Evolutionary conservation across 2,888 invertebrate genomes (phyloP).

Genomic region (Orthonychiurus folsomi): DNA sequence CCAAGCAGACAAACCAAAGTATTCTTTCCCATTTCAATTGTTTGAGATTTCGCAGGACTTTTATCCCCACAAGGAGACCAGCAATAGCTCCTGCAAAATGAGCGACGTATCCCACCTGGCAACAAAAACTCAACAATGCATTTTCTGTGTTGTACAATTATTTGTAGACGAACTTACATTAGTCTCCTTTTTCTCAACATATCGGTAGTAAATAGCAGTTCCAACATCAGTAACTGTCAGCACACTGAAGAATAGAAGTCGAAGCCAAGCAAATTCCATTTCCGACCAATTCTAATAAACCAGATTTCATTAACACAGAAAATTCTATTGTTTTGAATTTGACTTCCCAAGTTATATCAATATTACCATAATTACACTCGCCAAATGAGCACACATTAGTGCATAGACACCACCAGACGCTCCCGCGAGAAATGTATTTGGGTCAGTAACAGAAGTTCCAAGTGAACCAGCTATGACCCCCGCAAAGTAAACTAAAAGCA

Average conservation of each 20-base stretch:
- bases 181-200: constrained; percentile 58
- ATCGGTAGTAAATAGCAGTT: constrained; percentile 81
- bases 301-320: too few species aligned
- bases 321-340: not conserved
- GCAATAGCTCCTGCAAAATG: constrained; percentile 86
- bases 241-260: constrained; percentile 70
- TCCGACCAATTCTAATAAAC: constrained; percentile 86
- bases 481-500: constrained; percentile 69
- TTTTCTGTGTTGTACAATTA: constrained; percentile 6
- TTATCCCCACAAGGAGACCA: constrained; percentile 73
- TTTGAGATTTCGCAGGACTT: constrained; percentile 66
- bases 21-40: constrained; percentile 70
- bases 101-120: constrained; percentile 85
- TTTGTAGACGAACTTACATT: constrained; percentile 42
- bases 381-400: constrained; percentile 82
- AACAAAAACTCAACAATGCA: constrained; percentile 21
- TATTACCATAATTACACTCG: constrained; percentile 76
- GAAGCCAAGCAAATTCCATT: constrained; percentile 81
- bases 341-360: constrained; percentile 2
- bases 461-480: constrained; percentile 75
- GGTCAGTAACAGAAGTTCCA: constrained; percentile 70
- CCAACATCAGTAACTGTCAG: constrained; percentile 77
- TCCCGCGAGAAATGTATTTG: constrained; percentile 72
- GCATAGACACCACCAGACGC: constrained; percentile 81
- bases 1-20: constrained; percentile 71